Conservation (phyloP, 2,797 vertebrate genomes). For the Delichon dasypus region DNA sequence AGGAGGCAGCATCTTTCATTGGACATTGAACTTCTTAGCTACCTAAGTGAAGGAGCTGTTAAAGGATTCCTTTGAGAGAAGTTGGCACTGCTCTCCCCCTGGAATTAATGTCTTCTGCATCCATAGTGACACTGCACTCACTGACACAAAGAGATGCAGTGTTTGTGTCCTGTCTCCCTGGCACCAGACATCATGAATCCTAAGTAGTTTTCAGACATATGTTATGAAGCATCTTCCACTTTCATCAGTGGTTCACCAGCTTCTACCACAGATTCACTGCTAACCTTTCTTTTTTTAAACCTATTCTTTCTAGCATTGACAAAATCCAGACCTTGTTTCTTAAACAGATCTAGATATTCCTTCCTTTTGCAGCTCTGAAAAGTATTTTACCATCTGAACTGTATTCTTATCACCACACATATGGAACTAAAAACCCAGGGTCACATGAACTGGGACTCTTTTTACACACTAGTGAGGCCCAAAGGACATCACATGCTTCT, state of each 20-base stretch:
- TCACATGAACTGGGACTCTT: not conserved
- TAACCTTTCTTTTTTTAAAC: not conserved
- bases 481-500: not conserved
- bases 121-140: conserved; percentile 29
- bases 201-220: conserved; percentile 3
- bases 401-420: not conserved
- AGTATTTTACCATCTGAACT: not conserved
- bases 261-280: not conserved
- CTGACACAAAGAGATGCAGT: conserved; percentile 53
- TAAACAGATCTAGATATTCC: not conserved
- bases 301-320: not conserved
- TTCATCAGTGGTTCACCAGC: not conserved
- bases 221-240: conserved; percentile 40
- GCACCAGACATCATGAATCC: conserved; percentile 18
- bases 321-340: not conserved
- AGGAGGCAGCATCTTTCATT: conserved; percentile 29
- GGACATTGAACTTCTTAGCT: conserved; percentile 33
- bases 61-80: conserved; percentile 60
- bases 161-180: conserved; percentile 52
- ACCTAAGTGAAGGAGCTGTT: conserved; percentile 34
- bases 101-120: conserved; percentile 47
- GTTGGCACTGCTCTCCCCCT: conserved; percentile 29
- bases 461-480: not conserved
- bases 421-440: not conserved
- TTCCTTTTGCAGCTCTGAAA: not conserved